Percentiles rank a stretch among this genome's conserved stretches.
These are phyloP conservation scores for Australoheros facetus DNA, from an alignment of 2,797 vertebrate species.

Conservation along the genomic window DNA sequence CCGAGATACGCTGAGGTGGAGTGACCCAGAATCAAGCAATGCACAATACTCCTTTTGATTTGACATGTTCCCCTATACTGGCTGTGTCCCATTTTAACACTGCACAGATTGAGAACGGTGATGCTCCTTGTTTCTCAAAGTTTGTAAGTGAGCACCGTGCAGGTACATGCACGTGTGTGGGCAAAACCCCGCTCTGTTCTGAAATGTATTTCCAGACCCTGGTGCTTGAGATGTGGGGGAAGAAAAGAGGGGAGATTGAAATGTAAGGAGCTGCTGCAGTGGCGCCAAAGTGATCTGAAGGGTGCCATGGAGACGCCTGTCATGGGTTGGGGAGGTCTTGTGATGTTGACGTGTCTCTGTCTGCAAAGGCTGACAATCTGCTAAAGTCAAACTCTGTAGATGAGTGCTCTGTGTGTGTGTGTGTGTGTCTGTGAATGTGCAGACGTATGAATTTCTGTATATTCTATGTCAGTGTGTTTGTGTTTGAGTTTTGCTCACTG, in stretches of 20 bases:
- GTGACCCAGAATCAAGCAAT: constrained; percentile 36
- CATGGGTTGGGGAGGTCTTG: constrained; percentile 46
- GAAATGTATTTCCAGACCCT: constrained; percentile 63
- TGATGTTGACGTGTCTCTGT: constrained; percentile 72
- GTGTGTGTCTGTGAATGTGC: constrained; percentile 6
- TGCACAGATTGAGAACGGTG: neutral
- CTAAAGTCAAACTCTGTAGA: constrained; percentile 67
- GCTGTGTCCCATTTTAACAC: constrained; percentile 42
- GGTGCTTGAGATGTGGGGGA: constrained; percentile 52
- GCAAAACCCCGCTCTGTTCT: constrained; percentile 47
- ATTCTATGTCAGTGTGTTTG: constrained; percentile 33
- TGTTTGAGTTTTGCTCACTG: constrained; percentile 39
- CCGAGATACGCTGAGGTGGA: neutral
- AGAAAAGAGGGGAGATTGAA: constrained; percentile 67
- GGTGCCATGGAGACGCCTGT: constrained; percentile 74
- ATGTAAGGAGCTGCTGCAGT: constrained; percentile 59
- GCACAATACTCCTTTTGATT: constrained; percentile 26
- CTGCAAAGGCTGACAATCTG: constrained; percentile 67
- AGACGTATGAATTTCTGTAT: constrained; percentile 24
- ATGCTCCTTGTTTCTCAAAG: constrained; percentile 50
- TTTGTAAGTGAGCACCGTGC: constrained; percentile 44
- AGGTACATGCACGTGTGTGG: constrained; percentile 15
- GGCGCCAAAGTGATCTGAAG: constrained; percentile 72
- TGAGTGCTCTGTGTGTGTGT: constrained; percentile 14
- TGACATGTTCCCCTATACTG: constrained; percentile 5